Base-by-base conservation (phyloP, 2,888 invertebrate species). In the Cryptocheilus praepositus region DNA sequence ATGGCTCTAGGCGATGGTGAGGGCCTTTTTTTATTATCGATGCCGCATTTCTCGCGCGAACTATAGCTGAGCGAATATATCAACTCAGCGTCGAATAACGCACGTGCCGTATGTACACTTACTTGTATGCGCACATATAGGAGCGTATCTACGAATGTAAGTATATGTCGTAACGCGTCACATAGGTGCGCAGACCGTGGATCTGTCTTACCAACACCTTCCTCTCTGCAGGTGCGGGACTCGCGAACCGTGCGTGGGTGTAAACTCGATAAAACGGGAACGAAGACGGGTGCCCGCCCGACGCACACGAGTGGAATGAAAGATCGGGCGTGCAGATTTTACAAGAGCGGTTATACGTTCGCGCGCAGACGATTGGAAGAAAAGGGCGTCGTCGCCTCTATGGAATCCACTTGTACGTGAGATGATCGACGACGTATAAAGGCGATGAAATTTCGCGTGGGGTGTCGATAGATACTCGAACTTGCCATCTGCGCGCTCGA, bases 201-300 rank as follows among this genome's bases (percentile, higher is more conserved):
- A n/a, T 56, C 13, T 49, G 21, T 55, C 16, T 19, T 21, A 22
- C 7, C 2, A 45, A 5, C 16, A 45, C 49, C 1, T 19, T 45
- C 18, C 15, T 15, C 21, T n/a, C 52, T 2, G 16, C 64, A 43
- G 13, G 43, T 36, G 64, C 49, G 52, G 49, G 64, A 45, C 56
- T 44, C 45, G 63, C n/a, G 43, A 61, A 21, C 8, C 46, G 25
- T 43, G 49, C 22, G 19, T n/a, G 3, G 56, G 19, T 36, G 45
- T 13, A 52, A 56, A 58, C 52, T 52, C 43, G 44, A 62, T 45
- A 45, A 65, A 64, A 54, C 45, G 49, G 45, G 25, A 15, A 16
- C 25, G 61, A 52, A 59, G 62, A 58, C 46, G 18, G 18, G 36
- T 11, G 15, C 56, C 43, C 16, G 25, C 43, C 45, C 55, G 16